phyloP scores from a whole-genome alignment of 1,140 invertebrate species.

The Orius insidiosus region DNA sequence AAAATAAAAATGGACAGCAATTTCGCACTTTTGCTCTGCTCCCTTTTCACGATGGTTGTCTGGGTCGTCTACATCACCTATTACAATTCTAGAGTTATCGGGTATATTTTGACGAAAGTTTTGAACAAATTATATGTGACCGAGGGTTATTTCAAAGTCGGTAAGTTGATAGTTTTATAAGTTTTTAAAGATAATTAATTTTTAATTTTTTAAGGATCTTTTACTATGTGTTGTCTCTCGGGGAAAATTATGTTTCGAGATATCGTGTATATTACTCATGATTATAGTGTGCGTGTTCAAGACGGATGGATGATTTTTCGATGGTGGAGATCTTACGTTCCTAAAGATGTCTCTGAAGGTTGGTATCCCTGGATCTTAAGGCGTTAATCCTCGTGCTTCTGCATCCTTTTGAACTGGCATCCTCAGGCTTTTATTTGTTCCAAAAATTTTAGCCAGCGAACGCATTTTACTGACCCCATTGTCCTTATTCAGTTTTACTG shows the following conservation, averaged over 20 bases:
- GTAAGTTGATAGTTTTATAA: conserved; percentile 46
- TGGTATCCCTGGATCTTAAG: neutral
- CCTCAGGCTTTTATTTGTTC: too few relatives aligned
- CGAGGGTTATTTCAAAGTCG: conserved; percentile 77
- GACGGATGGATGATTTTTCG: conserved; percentile 95
- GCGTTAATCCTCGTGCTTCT: too few relatives aligned
- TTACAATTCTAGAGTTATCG: conserved; percentile 84
- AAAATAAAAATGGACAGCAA: conserved; percentile 67
- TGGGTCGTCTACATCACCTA: conserved; percentile 92
- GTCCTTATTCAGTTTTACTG: too few relatives aligned
- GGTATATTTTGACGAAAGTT: conserved; percentile 74
- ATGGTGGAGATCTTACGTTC: conserved; percentile 90
- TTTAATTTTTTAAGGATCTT: conserved; percentile 52
- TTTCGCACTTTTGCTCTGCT: conserved; percentile 63
- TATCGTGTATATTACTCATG: conserved; percentile 84
- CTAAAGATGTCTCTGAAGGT: conserved; percentile 90
- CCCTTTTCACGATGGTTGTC: conserved; percentile 56
- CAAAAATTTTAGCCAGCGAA: too few relatives aligned
- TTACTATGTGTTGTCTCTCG: conserved; percentile 83
- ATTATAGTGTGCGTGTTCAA: conserved; percentile 83
- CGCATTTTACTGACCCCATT: too few relatives aligned
- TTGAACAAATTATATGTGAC: conserved; percentile 74
- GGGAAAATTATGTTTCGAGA: conserved; percentile 99
- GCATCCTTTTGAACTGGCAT: too few relatives aligned
- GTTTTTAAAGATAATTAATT: conserved; percentile 11